Base-by-base conservation (phyloP, 2,113 vertebrate species). In the Strix uralensis region DNA sequence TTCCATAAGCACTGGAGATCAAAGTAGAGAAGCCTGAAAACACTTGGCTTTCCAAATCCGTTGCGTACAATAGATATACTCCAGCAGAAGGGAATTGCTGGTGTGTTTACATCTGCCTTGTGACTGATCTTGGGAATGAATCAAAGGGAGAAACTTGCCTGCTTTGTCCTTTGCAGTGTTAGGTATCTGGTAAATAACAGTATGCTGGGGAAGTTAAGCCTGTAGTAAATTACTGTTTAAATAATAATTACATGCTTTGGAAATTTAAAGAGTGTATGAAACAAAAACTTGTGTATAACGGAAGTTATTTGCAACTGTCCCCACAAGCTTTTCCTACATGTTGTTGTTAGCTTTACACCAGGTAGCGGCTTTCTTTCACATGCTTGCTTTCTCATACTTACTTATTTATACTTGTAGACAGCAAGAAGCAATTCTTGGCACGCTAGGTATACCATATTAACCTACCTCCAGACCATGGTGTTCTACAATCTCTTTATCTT, bases 401-500 rank as follows among this genome's bases (percentile, higher is more conserved):
- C 9, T 70, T 25, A 7, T 89, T 96, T 52, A 86, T 34, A 9
- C 79, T 95, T 93, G 66, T 97, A 99, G 99, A 99, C 99, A 86
- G 98, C 99, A 88, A 98, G 98, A 97, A 99, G 99, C 98, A 99
- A 98, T 98, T 99, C 99, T 84, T 99, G 99, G 99, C 99, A 99
- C 61, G 99, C 99, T 47, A 98, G 99, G 74, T 99, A 99, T 94
- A 99, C 99, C 27, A 98, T 99, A 87, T 97, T 99, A 96, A 99
- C 99, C 97, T 99, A 99, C 98, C 99, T 99, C 97, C 99, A 99
- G 98, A 99, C 99, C 59, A 99, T 99, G 99, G 99, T 99, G 57
- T 99, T 99, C 97, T 99, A 99, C 98, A 99, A 99, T 98, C 99
- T 99, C 88, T 99, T 99, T 98, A 99, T 99, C 97, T 99, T 99